Conservation (phyloP, 37 sponge, comb jelly and placozoan species). For the Crambe crambe region DNA sequence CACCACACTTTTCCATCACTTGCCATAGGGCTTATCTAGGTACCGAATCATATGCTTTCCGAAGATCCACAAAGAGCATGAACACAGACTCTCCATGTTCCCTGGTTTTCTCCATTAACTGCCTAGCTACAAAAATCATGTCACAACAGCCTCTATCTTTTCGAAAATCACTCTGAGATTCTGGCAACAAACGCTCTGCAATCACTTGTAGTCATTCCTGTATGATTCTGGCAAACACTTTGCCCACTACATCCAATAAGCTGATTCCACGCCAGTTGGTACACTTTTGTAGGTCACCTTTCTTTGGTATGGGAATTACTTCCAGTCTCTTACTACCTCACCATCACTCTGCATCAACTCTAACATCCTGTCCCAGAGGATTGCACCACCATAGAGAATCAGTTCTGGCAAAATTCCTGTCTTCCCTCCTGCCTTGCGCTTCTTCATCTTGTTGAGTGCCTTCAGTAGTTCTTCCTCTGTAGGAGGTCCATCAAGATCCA, state of each 20-base stretch:
- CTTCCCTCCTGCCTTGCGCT: conserved; percentile 23
- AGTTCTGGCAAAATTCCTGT: conserved; percentile 43
- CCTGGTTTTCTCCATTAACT: conserved; percentile 42
- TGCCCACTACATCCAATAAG: conserved; percentile 33
- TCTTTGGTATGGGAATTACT: conserved; percentile 38
- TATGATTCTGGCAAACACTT: conserved; percentile 42
- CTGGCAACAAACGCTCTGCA: conserved; percentile 36
- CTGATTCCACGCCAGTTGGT: conserved; percentile 3
- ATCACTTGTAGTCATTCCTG: conserved; percentile 35
- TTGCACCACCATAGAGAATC: conserved; percentile 31
- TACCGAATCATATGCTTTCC: too few relatives aligned
- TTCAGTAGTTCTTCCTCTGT: conserved; percentile 17
- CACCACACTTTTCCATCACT: too few relatives aligned
- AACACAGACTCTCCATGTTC: conserved; percentile 43
- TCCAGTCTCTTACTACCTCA: conserved; percentile 32
- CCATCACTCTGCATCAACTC: conserved; percentile 28
- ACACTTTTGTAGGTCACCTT: conserved; percentile 8
- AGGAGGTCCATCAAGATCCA: conserved; percentile 34
- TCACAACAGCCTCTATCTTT: conserved; percentile 38
- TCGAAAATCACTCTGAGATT: conserved; percentile 57
- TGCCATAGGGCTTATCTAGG: too few relatives aligned
- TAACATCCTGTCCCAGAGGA: conserved; percentile 26
- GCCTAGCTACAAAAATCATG: conserved; percentile 40
- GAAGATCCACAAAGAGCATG: conserved; percentile 15
- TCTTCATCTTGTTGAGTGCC: conserved; percentile 38